These are phyloP conservation scores for Clivina fossor DNA, from an alignment of 2,888 invertebrate genomes.

Conservation along the genomic window DNA sequence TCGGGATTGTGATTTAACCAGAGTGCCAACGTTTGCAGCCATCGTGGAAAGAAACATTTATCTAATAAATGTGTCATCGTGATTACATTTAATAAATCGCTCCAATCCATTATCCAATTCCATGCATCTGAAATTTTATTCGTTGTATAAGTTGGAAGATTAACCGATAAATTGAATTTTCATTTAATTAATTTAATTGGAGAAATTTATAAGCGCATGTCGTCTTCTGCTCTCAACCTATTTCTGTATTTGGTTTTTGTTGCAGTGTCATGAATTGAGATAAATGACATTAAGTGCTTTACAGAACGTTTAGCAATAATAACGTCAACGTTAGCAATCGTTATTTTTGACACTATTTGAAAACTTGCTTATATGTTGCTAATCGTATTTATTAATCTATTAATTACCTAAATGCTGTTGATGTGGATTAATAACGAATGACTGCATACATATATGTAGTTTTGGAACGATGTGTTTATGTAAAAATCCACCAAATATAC, in stretches of 20 bases:
- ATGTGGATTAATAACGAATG: slow-evolving; percentile 69
- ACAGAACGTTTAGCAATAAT: too few relatives aligned
- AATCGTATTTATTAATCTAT: slow-evolving; percentile 15
- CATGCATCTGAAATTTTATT: slow-evolving; percentile 69
- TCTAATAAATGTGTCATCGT: slow-evolving; percentile 80
- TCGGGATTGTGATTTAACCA: slow-evolving; percentile 93
- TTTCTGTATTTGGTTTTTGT: too few relatives aligned
- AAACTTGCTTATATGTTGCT: too few relatives aligned
- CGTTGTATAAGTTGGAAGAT: neutral
- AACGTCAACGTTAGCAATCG: too few relatives aligned
- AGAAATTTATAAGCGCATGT: too few relatives aligned
- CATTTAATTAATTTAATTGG: neutral
- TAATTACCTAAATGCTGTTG: slow-evolving; percentile 66
- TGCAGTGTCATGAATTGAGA: too few relatives aligned
- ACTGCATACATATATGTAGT: slow-evolving; percentile 69
- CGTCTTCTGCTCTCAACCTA: too few relatives aligned
- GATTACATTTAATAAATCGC: slow-evolving; percentile 76
- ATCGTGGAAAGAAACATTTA: slow-evolving; percentile 90
- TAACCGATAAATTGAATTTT: neutral
- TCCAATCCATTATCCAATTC: slow-evolving; percentile 96
- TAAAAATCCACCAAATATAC: slow-evolving; percentile 78
- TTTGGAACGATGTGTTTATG: slow-evolving; percentile 88
- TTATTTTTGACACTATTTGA: too few relatives aligned
- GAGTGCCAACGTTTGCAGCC: slow-evolving; percentile 79
- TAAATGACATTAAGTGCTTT: too few relatives aligned